A percentile compares a stretch with the other conserved stretches of the same genome.
Evolutionary conservation across 2,797 vertebrate species (phyloP).

Genomic region (Rhinichthys osculus): DNA sequence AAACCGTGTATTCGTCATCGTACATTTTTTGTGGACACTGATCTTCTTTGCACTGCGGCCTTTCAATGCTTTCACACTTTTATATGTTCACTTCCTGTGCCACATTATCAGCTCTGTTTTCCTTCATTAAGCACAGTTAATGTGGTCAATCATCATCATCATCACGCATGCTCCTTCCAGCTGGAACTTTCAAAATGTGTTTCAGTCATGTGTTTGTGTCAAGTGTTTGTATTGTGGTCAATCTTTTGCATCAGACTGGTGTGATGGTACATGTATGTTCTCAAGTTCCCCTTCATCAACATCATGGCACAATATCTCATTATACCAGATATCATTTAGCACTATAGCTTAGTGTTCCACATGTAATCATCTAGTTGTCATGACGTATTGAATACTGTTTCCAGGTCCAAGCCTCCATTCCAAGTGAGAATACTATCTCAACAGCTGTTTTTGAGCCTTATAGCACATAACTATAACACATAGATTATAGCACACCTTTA

Average conservation of each 20-base stretch:
- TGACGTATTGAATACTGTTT: not conserved
- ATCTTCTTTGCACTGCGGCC: slow-evolving; percentile 11
- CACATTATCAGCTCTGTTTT: slow-evolving; percentile 38
- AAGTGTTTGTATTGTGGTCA: not conserved
- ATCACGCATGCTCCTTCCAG: not conserved
- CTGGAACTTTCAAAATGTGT: not conserved
- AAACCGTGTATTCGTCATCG: not conserved
- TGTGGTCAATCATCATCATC: not conserved
- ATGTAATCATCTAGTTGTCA: not conserved
- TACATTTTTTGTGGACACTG: slow-evolving; percentile 2
- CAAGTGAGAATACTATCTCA: not conserved
- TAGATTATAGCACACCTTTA: not conserved
- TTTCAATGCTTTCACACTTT: slow-evolving; percentile 29
- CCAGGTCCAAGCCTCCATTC: not conserved
- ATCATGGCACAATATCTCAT: not conserved
- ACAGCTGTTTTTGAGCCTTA: not conserved
- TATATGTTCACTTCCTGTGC: slow-evolving; percentile 46
- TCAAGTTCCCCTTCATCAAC: not conserved
- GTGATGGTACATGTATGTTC: not conserved
- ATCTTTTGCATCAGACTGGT: not conserved
- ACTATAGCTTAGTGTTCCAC: not conserved
- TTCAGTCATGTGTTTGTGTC: not conserved
- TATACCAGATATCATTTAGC: not conserved
- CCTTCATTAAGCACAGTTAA: slow-evolving; percentile 8
- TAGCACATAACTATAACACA: not conserved